Conservation (phyloP, 2,888 invertebrate species). For the Diaperis boleti region DNA sequence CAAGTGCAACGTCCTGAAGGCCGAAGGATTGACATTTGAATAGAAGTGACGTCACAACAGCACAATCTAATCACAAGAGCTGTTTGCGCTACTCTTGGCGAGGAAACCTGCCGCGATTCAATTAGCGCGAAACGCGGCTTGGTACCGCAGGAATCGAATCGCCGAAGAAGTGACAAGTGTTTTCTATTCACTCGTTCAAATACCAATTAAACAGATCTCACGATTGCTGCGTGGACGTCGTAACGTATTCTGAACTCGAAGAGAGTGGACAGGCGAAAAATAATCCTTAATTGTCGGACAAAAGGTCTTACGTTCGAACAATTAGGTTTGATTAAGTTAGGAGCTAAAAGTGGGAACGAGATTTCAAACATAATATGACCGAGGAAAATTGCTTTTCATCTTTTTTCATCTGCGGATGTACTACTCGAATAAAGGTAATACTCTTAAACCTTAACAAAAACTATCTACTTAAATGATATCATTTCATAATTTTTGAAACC, state of each 20-base stretch:
- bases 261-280: slow-evolving; percentile 23
- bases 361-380: slow-evolving; percentile 14
- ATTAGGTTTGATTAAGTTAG: slow-evolving; percentile 10
- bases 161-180: slow-evolving; percentile 46
- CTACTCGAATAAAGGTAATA: no score
- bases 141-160: slow-evolving; percentile 43
- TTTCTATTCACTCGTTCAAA: slow-evolving; percentile 47
- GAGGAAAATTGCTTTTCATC: no score
- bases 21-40: slow-evolving; percentile 43
- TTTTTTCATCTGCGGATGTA: no score
- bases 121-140: slow-evolving; percentile 47
- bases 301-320: background rate
- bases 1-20: slow-evolving; percentile 34
- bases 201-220: slow-evolving; percentile 48
- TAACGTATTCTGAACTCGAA: slow-evolving; percentile 22
- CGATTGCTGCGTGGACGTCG: slow-evolving; percentile 34
- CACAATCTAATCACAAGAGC: slow-evolving; percentile 41
- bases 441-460: no score
- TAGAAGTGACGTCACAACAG: slow-evolving; percentile 42
- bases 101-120: slow-evolving; percentile 47
- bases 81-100: slow-evolving; percentile 39
- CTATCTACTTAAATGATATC: no score
- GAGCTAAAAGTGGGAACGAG: slow-evolving; percentile 1
- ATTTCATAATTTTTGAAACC: no score
- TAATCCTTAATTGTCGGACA: slow-evolving; percentile 19